Percentiles rank a stretch among this genome's conserved stretches.
These are phyloP conservation scores for Acrocephalus kingi DNA, from an alignment of 2,113 vertebrate species.

Conservation along the genomic window DNA sequence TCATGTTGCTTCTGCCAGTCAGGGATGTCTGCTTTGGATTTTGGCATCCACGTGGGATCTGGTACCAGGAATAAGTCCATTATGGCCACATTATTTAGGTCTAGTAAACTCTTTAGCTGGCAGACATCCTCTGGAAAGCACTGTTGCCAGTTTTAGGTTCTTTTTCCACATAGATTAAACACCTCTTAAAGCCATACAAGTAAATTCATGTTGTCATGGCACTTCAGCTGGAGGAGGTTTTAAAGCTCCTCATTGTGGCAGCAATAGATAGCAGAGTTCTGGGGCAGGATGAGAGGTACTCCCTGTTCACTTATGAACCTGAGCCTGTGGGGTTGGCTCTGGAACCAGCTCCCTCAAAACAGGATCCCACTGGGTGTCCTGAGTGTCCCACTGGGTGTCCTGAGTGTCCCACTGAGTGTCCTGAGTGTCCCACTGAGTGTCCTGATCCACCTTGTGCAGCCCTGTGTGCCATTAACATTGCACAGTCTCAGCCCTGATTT, in stretches of 20 bases:
- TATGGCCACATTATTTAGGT: not conserved
- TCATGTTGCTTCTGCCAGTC: not conserved
- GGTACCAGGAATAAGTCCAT: not conserved
- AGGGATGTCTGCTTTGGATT: not conserved
- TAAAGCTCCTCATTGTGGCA: not conserved
- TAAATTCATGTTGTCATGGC: not conserved
- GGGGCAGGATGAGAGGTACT: not conserved
- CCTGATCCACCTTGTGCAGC: not conserved
- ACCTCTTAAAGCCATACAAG: not conserved
- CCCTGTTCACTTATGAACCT: fast-evolving
- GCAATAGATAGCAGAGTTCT: not conserved
- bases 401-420: no score
- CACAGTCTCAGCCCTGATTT: not conserved
- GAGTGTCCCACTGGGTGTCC: no score
- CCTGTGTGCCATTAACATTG: fast-evolving
- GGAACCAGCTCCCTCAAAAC: not conserved
- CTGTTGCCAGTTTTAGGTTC: not conserved
- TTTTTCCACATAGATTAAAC: not conserved
- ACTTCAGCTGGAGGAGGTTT: slow-evolving; percentile 8
- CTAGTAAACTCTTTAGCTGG: not conserved
- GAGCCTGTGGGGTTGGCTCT: not conserved
- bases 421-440: fast-evolving
- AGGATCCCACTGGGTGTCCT: fast-evolving
- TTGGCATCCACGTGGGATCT: not conserved
- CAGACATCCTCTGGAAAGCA: not conserved